phyloP scores from a whole-genome alignment of 1,140 invertebrate species.

The Drosophila subpulchrella region DNA sequence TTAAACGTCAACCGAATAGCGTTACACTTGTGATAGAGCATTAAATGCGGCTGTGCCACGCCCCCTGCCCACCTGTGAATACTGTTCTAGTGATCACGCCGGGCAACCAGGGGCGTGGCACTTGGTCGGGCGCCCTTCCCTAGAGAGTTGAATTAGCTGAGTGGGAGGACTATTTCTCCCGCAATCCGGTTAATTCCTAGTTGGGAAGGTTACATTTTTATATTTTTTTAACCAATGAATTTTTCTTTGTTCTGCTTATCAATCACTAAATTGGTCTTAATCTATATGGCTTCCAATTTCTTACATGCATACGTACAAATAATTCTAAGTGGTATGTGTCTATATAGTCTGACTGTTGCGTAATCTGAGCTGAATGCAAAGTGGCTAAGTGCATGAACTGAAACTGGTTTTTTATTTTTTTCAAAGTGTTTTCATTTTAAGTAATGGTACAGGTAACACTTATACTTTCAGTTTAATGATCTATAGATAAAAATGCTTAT shows the following conservation, averaged over 20 bases:
- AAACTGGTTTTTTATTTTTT: slow-evolving; percentile 39
- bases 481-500: not conserved
- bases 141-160: slow-evolving; percentile 80
- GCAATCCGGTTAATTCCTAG: slow-evolving; percentile 65
- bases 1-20: slow-evolving; percentile 61
- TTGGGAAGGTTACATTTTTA: slow-evolving; percentile 76
- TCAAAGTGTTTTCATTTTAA: not conserved
- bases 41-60: slow-evolving; percentile 59
- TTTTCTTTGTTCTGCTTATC: slow-evolving; percentile 15
- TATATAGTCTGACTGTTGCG: slow-evolving; percentile 50
- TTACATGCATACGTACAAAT: not conserved
- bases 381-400: slow-evolving; percentile 40
- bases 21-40: slow-evolving; percentile 84
- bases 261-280: slow-evolving; percentile 36
- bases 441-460: not conserved
- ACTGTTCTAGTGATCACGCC: slow-evolving; percentile 79
- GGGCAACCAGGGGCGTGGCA: slow-evolving; percentile 59
- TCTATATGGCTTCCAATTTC: slow-evolving; percentile 20
- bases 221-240: slow-evolving; percentile 2
- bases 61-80: slow-evolving; percentile 62
- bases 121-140: slow-evolving; percentile 65
- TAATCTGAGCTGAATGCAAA: slow-evolving; percentile 53
- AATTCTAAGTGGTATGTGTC: not conserved
- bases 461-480: not conserved
- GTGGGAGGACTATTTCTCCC: not conserved